A percentile compares a stretch with the other conserved stretches of the same genome.
Evolutionary conservation across 1,140 invertebrate genomes (phyloP).

Genomic region (Lithobius niger): DNA sequence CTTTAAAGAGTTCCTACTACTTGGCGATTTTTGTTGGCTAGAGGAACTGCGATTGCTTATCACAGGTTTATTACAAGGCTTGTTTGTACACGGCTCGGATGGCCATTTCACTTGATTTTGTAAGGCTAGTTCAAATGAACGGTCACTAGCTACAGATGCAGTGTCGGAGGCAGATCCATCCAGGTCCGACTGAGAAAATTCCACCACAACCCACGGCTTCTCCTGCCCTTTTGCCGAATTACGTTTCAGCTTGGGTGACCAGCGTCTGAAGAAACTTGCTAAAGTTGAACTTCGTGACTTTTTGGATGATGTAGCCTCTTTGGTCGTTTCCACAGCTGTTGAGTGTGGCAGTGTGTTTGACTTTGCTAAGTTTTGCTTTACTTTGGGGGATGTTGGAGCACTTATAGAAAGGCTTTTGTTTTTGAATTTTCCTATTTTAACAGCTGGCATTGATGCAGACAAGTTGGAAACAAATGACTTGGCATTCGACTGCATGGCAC

Average conservation of each 20-base stretch:
- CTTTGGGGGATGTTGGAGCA: constrained; percentile 1
- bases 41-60: no score
- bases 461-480: no score
- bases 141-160: neutral
- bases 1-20: no score
- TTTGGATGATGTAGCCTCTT: neutral
- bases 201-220: constrained; percentile 1
- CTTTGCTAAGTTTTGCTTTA: neutral
- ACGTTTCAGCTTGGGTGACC: constrained; percentile 3
- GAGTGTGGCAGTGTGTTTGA: neutral
- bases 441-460: no score
- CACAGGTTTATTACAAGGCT: no score
- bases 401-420: no score
- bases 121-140: neutral
- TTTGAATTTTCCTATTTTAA: no score
- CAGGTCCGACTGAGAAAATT: neutral
- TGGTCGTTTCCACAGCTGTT: neutral
- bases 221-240: neutral
- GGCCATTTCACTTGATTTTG: neutral
- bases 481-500: no score
- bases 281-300: neutral
- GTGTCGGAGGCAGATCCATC: neutral
- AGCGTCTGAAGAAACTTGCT: constrained; percentile 5
- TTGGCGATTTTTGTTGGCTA: no score
- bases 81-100: no score